Conservation (phyloP, 2,888 invertebrate genomes). For the Opisthograptis luteolata region DNA sequence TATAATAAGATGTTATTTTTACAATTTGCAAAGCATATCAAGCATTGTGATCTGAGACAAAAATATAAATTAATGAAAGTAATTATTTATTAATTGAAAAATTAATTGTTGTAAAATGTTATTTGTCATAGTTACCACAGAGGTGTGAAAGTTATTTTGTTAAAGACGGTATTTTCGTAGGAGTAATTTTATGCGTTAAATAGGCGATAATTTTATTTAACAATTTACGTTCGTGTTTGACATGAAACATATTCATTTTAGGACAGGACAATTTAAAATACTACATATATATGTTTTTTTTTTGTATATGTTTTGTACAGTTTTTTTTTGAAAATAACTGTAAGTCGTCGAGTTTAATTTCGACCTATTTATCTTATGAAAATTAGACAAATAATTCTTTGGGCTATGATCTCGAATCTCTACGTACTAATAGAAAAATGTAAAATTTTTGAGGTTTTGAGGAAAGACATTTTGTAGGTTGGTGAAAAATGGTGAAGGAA, state of each 20-base stretch:
- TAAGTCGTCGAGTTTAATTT: background rate
- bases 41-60: conserved; percentile 31
- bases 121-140: conserved; percentile 14
- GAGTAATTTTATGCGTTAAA: background rate
- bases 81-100: conserved; percentile 9
- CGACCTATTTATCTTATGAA: conserved; percentile 24
- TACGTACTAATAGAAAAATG: no score
- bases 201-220: no score
- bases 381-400: conserved; percentile 13
- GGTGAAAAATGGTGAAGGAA: no score
- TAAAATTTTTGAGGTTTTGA: no score
- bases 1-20: conserved; percentile 7
- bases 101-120: no score
- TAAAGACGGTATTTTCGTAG: conserved; percentile 16
- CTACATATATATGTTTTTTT: no score
- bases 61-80: conserved; percentile 15
- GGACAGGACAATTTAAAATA: no score
- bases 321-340: background rate
- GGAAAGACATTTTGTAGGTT: no score
- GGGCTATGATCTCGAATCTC: background rate
- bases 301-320: no score
- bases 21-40: conserved; percentile 39
- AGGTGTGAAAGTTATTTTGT: conserved; percentile 12
- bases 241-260: no score
- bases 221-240: no score